phyloP scores from a whole-genome alignment of 2,888 invertebrate species.

The Panorpa germanica region DNA sequence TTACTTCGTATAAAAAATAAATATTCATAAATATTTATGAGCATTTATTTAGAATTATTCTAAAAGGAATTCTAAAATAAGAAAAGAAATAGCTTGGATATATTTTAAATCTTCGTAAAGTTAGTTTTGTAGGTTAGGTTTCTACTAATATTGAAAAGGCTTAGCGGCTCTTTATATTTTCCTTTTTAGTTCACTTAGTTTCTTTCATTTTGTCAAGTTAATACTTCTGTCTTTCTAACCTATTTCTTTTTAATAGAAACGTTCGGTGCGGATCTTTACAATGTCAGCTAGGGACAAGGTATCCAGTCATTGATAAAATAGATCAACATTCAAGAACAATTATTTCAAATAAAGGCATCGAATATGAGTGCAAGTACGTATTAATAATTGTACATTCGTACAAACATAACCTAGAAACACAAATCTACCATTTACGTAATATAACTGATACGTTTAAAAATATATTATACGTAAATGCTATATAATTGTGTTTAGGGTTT shows the following conservation, averaged over 20 bases:
- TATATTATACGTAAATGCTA: conserved; percentile 10
- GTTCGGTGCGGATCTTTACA: conserved; percentile 88
- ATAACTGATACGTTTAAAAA: not conserved
- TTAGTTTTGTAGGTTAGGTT: too few species aligned
- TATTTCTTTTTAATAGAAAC: conserved; percentile 36
- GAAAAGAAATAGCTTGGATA: too few species aligned
- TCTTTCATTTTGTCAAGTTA: too few species aligned
- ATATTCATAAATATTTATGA: too few species aligned
- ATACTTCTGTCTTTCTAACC: too few species aligned
- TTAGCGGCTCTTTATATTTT: too few species aligned
- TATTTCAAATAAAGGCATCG: conserved; percentile 71
- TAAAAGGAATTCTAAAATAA: too few species aligned
- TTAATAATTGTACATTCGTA: conserved; percentile 3
- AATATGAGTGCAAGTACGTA: conserved; percentile 94
- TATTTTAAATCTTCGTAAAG: too few species aligned
- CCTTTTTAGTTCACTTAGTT: too few species aligned
- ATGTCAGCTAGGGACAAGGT: conserved; percentile 72
- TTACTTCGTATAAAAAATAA: too few species aligned
- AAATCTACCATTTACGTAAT: not conserved
- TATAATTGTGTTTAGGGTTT: conserved; percentile 12
- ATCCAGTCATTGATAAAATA: conserved; percentile 60
- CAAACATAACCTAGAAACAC: conserved; percentile 3
- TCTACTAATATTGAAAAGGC: too few species aligned
- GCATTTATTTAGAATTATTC: too few species aligned
- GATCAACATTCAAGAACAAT: conserved; percentile 75